Evolutionary conservation across 2,888 invertebrate species (phyloP), one percentile per base, ranked within the genome.

Genomic region (Flexamia atlantica): DNA sequence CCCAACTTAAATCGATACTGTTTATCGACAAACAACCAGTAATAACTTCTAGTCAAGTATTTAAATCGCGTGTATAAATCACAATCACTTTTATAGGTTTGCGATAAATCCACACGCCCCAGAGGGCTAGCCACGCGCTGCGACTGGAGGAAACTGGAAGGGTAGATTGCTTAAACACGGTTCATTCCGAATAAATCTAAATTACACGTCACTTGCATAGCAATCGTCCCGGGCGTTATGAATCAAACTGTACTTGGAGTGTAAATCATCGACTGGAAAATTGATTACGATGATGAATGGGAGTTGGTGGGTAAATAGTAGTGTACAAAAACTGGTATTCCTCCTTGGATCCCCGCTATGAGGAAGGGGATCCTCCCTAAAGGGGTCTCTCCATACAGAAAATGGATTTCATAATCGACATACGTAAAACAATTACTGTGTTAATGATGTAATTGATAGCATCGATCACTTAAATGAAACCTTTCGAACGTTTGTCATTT

Each of bases 41-140:
- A 64, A 64, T 64, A 64, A 64, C 30, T 64, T 30, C 64, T 30
- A 28, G 30, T 64, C 64, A 25, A 17, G 28, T 3, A 64, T 64
- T 64, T 30, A 64, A 12, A 64, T 64, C 7, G 53, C 53, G 20
- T 14, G 30, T 64, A 64, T 64, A 64, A 64, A 28, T 64, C 64
- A 28, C 28, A 30, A 64, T 64, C 64, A 64, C 28, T 28, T 64
- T 64, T 64, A 64, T 28, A 9, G 17, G 64, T 25, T 64, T 64
- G 64, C 64, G 64, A 64, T 64, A 64, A 64, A 64, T 64, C 64
- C 30, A 14, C 17, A 14, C 28, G 10, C 7, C 30, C 64, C 64
- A 5, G 30, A 30, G 14, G 64, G 28, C 28, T 2, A 20, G 57
- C 46, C 46, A 46, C 23, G 23, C 23, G 23, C 53, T 53, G 20